A percentile compares a stretch with the other conserved stretches of the same genome.
Evolutionary conservation across 2,888 invertebrate genomes (phyloP).

Genomic region (Cryptocheilus praepositus): DNA sequence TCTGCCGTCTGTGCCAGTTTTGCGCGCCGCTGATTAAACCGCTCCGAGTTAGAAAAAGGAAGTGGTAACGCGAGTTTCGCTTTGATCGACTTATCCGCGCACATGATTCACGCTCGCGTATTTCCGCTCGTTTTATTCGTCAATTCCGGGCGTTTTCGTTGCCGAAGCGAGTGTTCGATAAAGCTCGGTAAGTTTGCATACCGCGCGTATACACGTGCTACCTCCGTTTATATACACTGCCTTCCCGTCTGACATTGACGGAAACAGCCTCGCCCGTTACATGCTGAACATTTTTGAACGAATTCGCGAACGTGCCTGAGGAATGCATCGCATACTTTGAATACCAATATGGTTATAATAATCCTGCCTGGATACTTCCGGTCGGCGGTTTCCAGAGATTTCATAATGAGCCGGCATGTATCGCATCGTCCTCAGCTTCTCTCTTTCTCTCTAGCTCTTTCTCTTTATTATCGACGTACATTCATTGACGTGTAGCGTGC

Average conservation of each 20-base stretch:
- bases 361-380: conserved; percentile 18
- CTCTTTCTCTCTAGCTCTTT: conserved; percentile 7
- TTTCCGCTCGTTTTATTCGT: too few species aligned
- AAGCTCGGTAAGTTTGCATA: too few species aligned
- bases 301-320: background rate
- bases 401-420: conserved; percentile 25
- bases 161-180: too few species aligned
- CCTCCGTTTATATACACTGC: too few species aligned
- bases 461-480: conserved; percentile 2
- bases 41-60: too few species aligned
- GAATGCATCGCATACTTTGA: conserved; percentile 16
- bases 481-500: background rate
- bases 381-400: conserved; percentile 20
- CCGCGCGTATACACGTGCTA: too few species aligned
- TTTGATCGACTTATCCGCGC: too few species aligned
- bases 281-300: conserved; percentile 28
- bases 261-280: conserved; percentile 14
- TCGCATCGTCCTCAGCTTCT: conserved; percentile 1
- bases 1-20: too few species aligned
- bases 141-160: too few species aligned
- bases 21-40: too few species aligned
- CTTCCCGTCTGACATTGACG: background rate
- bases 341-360: conserved; percentile 38
- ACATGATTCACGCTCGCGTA: too few species aligned
- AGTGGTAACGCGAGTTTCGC: too few species aligned